These are phyloP conservation scores for Stichodactyla helianthus DNA, from an alignment of 64 coral and sea anemone species.

Conservation along the genomic window DNA sequence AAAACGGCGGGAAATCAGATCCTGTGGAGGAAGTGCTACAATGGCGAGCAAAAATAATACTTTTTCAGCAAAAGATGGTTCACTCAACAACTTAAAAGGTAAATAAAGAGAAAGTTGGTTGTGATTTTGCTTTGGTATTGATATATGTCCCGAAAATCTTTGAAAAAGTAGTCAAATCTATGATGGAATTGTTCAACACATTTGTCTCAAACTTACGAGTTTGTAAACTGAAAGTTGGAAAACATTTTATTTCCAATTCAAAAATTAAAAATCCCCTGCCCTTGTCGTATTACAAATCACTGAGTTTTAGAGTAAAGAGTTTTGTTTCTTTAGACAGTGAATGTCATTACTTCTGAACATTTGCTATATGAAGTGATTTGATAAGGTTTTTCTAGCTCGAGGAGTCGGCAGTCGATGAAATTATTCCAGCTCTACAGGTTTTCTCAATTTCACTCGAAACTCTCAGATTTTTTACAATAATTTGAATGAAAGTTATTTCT, in stretches of 20 bases:
- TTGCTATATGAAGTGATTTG: too few relatives aligned
- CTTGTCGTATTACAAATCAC: too few relatives aligned
- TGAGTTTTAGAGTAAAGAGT: too few relatives aligned
- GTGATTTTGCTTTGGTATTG: not conserved
- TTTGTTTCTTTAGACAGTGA: too few relatives aligned
- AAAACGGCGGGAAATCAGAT: conserved; percentile 2
- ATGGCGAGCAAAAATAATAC: not conserved
- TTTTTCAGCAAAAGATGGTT: not conserved
- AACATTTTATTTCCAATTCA: not conserved
- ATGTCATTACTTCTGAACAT: too few relatives aligned
- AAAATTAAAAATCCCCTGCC: too few relatives aligned
- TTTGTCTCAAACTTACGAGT: not conserved
- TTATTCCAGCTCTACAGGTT: not conserved
- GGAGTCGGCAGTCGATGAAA: not conserved
- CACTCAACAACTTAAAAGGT: not conserved
- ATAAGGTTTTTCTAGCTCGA: not conserved
- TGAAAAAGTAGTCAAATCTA: not conserved
- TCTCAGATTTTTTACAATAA: too few relatives aligned
- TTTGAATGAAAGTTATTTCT: too few relatives aligned
- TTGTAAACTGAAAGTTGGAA: not conserved
- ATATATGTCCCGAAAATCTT: not conserved
- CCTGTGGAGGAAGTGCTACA: not conserved
- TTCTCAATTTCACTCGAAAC: not conserved
- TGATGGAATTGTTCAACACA: not conserved
- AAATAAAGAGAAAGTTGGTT: not conserved